Conservation (phyloP, 1,140 invertebrate species). For the Asobara japonica region DNA sequence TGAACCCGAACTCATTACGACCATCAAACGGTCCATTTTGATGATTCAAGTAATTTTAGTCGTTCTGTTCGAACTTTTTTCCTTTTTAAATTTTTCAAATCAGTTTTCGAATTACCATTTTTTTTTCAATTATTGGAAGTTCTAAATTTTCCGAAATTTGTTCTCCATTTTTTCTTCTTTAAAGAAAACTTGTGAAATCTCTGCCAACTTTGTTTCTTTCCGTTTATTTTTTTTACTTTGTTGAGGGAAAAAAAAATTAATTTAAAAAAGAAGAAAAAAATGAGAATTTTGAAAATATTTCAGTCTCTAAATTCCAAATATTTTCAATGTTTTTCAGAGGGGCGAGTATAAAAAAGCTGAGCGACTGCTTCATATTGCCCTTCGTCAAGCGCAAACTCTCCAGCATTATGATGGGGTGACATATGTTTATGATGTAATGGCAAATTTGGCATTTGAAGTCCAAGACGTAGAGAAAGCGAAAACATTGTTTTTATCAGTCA, state of each 20-base stretch:
- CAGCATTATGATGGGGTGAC: slow-evolving; percentile 80
- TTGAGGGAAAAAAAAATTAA: too few relatives aligned
- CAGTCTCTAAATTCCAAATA: not conserved
- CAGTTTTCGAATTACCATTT: not conserved
- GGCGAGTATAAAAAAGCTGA: slow-evolving; percentile 84
- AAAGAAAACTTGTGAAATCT: too few relatives aligned
- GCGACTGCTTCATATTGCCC: slow-evolving; percentile 82
- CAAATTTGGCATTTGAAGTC: slow-evolving; percentile 84
- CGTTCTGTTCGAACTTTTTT: too few relatives aligned
- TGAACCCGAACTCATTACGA: slow-evolving; percentile 76
- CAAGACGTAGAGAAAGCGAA: slow-evolving; percentile 85
- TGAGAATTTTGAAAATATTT: not conserved
- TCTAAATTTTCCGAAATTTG: too few relatives aligned
- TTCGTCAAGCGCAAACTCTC: slow-evolving; percentile 83
- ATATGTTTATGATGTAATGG: slow-evolving; percentile 91
- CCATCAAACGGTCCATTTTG: slow-evolving; percentile 78
- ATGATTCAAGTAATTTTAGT: slow-evolving; percentile 67
- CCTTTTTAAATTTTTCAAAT: not conserved
- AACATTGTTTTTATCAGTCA: slow-evolving; percentile 81
- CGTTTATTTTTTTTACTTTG: too few relatives aligned
- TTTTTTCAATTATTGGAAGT: too few relatives aligned
- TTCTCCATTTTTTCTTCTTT: too few relatives aligned
- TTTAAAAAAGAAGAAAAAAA: not conserved
- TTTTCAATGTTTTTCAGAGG: slow-evolving; percentile 66
- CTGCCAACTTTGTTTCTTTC: too few relatives aligned